phyloP scores from a whole-genome alignment of 1,140 invertebrate genomes.

The Brachionus paranguensis region DNA sequence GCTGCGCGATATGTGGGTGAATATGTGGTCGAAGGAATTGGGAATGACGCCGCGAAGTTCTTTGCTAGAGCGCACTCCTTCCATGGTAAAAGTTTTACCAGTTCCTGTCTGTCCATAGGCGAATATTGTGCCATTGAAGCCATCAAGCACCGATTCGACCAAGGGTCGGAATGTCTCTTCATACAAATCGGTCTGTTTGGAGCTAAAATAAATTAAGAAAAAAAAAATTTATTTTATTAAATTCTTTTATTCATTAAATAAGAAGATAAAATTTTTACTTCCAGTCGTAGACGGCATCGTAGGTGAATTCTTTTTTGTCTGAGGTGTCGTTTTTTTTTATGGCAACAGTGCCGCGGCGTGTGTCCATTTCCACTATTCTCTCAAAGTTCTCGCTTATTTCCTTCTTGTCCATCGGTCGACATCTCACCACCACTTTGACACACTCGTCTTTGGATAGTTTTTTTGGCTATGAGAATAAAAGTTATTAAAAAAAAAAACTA shows the following conservation, averaged over 20 bases:
- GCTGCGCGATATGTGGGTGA: slow-evolving; percentile 59
- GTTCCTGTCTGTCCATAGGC: slow-evolving; percentile 60
- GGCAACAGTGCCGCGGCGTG: neutral
- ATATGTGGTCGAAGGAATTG: slow-evolving; percentile 62
- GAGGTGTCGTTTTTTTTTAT: slow-evolving; percentile 55
- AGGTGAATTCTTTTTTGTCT: slow-evolving; percentile 67
- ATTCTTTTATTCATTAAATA: slow-evolving; percentile 62
- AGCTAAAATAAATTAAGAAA: slow-evolving; percentile 41
- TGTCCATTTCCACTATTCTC: slow-evolving; percentile 8
- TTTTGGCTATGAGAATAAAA: neutral
- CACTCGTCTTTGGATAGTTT: slow-evolving; percentile 59
- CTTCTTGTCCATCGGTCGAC: slow-evolving; percentile 77
- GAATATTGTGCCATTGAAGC: slow-evolving; percentile 62
- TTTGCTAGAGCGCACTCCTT: slow-evolving; percentile 59
- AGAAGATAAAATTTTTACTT: slow-evolving; percentile 60
- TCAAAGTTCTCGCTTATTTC: slow-evolving; percentile 69
- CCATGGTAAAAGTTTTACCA: slow-evolving; percentile 60
- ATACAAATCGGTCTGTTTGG: slow-evolving; percentile 5
- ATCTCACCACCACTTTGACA: slow-evolving; percentile 84
- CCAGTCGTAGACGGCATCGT: slow-evolving; percentile 68
- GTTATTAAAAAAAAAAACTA: neutral
- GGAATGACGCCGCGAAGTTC: slow-evolving; percentile 75
- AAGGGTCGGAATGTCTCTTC: slow-evolving; percentile 45
- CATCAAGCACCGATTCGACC: slow-evolving; percentile 62
- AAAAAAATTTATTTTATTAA: slow-evolving; percentile 65